Base-by-base conservation (phyloP, 2,888 invertebrate genomes). In the Mechanitis mazaeus region DNA sequence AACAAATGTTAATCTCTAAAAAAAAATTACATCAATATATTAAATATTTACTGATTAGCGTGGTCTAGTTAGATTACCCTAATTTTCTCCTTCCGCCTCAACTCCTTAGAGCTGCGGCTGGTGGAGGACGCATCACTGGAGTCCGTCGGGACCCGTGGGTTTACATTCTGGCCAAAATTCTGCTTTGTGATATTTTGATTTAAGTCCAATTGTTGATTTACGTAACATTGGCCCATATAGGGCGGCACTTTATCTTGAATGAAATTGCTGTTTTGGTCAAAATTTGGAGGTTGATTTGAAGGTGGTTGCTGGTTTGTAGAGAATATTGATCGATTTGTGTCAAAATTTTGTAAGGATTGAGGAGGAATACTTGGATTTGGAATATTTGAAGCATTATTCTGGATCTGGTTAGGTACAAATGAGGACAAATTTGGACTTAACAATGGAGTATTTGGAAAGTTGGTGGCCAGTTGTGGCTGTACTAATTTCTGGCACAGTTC, bases 401-500 rank as follows among this genome's bases (percentile, higher is more conserved):
- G 60, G n/a, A 7, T 2, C 3, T 2, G 4, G 35, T 42, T 42
- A 3, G 42, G 9, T 42, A 42, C 42, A 42, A 42, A 42, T 42
- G 42, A 9, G 9, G 42, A 9, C 6, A 11, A 7, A 9, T 42
- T 42, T 9, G 20, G 20, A 20, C 20, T 20, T 20, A 20, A 20
- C 20, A 20, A 20, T 20, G 20, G 20, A 20, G 20, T 20, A 20
- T 42, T 42, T 2, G 42, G 9, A 7, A 42, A 42, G 42, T 42
- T 42, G 42, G 42, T 42, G 2, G 58, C 57, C 7, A 57, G 38
- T 33, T 59, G 33, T 3, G 72, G 73, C 68, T 76, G 78, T 1
- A 78, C 75, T 33, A 87, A 75, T 5, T 75, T 75, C 73, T 84
- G 83, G 72, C 87, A 87, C 38, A 87, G 72, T 66, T 77, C 75